A percentile compares a stretch with the other conserved stretches of the same genome.
Conservation (phyloP, 2,113 vertebrate genomes). For the Thinocorus orbignyianus region DNA sequence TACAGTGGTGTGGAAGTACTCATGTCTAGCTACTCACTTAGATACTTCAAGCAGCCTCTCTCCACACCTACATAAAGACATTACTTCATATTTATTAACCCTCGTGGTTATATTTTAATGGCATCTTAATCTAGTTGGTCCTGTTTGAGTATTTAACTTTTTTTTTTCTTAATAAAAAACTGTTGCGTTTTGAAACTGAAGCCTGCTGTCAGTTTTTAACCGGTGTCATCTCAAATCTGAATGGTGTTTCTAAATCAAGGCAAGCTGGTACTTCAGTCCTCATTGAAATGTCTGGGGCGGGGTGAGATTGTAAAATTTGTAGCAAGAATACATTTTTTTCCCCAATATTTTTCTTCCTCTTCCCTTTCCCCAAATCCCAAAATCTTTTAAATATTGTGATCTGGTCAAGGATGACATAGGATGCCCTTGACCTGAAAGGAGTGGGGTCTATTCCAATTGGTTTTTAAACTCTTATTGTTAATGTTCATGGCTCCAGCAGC, state of each 20-base stretch:
- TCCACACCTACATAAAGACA: neutral
- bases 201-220: slow-evolving; percentile 10
- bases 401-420: neutral
- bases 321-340: neutral
- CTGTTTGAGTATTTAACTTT: slow-evolving; percentile 22
- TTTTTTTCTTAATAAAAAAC: slow-evolving; percentile 13
- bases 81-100: neutral
- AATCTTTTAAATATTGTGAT: neutral
- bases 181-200: neutral
- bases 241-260: neutral
- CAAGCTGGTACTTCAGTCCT: neutral
- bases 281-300: neutral
- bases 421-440: neutral
- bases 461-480: neutral
- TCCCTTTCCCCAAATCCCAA: neutral
- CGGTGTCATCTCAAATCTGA: neutral
- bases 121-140: slow-evolving; percentile 16
- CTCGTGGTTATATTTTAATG: slow-evolving; percentile 7
- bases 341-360: neutral
- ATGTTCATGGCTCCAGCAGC: neutral
- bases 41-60: neutral
- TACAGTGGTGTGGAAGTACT: neutral
- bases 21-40: neutral
- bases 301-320: neutral
- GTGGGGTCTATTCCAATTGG: neutral